Conservation (phyloP, 2,888 invertebrate species). For the Nipponacmea schrenckii region DNA sequence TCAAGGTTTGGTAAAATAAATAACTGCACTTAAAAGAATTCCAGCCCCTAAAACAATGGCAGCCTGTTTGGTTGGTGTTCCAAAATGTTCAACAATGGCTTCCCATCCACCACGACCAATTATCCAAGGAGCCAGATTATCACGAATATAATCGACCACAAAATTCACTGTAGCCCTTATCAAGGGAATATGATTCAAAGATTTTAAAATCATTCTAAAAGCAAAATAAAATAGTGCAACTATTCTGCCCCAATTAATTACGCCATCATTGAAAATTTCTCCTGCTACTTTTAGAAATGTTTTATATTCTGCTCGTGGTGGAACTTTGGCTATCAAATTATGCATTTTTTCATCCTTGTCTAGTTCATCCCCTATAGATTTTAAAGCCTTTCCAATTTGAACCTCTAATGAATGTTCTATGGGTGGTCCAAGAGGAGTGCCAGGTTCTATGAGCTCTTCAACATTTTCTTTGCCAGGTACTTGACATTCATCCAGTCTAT, state of each 20-base stretch:
- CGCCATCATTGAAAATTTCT: conserved; percentile 62
- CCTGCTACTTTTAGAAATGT: conserved; percentile 63
- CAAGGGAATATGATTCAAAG: conserved; percentile 56
- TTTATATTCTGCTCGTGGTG: conserved; percentile 57
- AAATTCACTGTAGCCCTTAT: conserved; percentile 63
- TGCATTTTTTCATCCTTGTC: conserved; percentile 61
- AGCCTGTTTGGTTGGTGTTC: conserved; percentile 55
- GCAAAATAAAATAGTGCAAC: conserved; percentile 67
- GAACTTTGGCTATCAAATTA: conserved; percentile 56
- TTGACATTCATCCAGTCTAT: conserved; percentile 55
- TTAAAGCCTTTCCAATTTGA: conserved; percentile 55
- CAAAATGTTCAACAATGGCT: conserved; percentile 66
- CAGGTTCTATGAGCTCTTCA: conserved; percentile 58
- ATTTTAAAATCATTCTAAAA: conserved; percentile 65
- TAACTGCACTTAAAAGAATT: conserved; percentile 35
- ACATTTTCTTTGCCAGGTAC: conserved; percentile 44
- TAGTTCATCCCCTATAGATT: conserved; percentile 65
- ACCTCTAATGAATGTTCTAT: conserved; percentile 56
- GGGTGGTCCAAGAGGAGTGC: conserved; percentile 63
- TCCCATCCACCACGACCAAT: conserved; percentile 66
- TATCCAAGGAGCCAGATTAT: conserved; percentile 64
- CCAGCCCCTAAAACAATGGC: conserved; percentile 49
- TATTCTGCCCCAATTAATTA: conserved; percentile 66
- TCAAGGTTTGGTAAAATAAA: conserved; percentile 33
- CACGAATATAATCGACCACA: conserved; percentile 63